These are phyloP conservation scores for Eupsittula cactorum DNA, from an alignment of 2,113 vertebrate genomes.

Conservation along the genomic window DNA sequence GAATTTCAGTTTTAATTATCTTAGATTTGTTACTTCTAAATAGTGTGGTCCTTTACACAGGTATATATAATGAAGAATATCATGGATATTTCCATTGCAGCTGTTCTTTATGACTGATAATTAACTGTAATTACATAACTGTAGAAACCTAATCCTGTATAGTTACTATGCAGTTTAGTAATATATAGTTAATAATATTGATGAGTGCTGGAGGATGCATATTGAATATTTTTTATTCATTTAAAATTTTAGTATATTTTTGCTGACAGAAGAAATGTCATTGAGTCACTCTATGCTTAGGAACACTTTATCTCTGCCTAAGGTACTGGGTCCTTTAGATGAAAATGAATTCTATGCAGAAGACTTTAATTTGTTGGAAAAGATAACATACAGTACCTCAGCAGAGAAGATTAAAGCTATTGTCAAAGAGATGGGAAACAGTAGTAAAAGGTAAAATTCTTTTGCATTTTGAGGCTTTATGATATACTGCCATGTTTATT, in stretches of 20 bases:
- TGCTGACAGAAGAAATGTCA: not conserved
- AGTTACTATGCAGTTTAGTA: not conserved
- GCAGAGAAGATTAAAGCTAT: slow-evolving; percentile 85
- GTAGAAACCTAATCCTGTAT: not conserved
- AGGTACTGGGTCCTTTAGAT: slow-evolving; percentile 86
- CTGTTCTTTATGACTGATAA: not conserved
- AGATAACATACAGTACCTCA: slow-evolving; percentile 82
- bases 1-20: not conserved
- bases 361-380: slow-evolving; percentile 92
- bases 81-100: not conserved
- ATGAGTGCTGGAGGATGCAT: not conserved
- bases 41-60: not conserved
- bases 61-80: not conserved
- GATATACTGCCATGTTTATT: not conserved
- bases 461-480: not conserved
- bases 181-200: not conserved
- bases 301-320: not conserved
- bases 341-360: slow-evolving; percentile 83
- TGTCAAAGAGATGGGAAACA: slow-evolving; percentile 85
- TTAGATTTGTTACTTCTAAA: not conserved
- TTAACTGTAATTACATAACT: not conserved
- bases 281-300: not conserved
- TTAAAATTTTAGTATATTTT: not conserved
- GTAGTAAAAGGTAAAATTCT: slow-evolving; percentile 72
- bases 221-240: not conserved